A percentile compares a stretch with the other conserved stretches of the same genome.
Conservation (phyloP, 2,797 vertebrate species). For the Platalea minor region DNA sequence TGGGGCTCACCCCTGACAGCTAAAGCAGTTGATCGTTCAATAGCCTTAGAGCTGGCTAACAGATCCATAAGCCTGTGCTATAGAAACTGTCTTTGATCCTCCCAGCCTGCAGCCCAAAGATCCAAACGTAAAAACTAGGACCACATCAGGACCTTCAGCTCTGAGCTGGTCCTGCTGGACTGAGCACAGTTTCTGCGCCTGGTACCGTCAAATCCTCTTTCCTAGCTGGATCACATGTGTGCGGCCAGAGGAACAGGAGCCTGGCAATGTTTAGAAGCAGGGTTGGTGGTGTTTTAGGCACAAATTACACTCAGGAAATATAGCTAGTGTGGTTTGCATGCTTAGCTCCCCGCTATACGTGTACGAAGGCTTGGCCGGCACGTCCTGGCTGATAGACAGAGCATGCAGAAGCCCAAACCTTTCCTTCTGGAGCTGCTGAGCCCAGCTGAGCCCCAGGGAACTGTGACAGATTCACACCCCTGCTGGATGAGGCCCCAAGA, state of each 20-base stretch:
- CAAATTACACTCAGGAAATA: not conserved
- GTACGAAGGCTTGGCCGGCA: not conserved
- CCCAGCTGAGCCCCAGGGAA: not conserved
- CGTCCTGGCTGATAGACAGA: not conserved
- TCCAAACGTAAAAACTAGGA: not conserved
- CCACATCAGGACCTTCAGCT: not conserved
- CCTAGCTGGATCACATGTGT: not conserved
- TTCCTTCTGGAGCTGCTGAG: not conserved
- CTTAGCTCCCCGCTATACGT: not conserved
- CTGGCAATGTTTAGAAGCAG: not conserved
- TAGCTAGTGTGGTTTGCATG: not conserved
- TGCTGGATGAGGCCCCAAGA: not conserved
- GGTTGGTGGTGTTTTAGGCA: not conserved
- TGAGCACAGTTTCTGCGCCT: accelerated
- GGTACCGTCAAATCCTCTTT: not conserved
- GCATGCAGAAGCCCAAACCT: not conserved
- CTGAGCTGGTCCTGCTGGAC: not conserved
- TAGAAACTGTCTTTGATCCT: not conserved
- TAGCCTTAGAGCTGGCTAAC: not conserved
- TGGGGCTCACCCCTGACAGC: not conserved
- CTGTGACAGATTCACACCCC: not conserved
- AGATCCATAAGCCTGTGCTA: not conserved
- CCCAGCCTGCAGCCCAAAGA: not conserved
- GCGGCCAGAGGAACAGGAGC: not conserved
- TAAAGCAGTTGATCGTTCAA: not conserved